phyloP scores from a whole-genome alignment of 2,888 invertebrate species.

The Nomada fucata region DNA sequence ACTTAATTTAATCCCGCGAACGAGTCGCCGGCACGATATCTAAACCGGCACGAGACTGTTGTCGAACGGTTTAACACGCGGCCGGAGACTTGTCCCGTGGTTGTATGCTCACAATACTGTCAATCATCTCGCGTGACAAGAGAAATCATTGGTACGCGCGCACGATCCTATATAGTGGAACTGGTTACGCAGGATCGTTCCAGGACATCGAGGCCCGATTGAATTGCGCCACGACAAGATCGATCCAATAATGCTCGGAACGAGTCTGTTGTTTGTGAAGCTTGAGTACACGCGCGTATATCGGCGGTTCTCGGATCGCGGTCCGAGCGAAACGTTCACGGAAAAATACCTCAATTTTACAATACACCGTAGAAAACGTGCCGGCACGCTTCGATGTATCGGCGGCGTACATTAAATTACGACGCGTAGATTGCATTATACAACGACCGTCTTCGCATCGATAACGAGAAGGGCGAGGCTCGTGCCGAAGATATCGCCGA shows the following conservation, averaged over 20 bases:
- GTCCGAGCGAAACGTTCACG: neutral
- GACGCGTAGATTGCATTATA: no score
- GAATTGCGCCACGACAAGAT: conserved; percentile 22
- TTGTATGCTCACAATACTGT: conserved; percentile 44
- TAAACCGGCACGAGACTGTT: conserved; percentile 28
- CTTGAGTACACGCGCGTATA: neutral
- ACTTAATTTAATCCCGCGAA: conserved; percentile 56
- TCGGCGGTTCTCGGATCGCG: conserved; percentile 26
- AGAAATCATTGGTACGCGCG: conserved; percentile 51
- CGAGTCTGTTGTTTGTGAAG: conserved; percentile 18
- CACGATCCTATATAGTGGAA: conserved; percentile 34
- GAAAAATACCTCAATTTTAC: no score
- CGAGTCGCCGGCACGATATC: conserved; percentile 31
- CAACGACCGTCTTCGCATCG: neutral
- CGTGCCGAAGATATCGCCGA: neutral
- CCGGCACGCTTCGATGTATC: no score
- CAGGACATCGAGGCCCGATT: conserved; percentile 38
- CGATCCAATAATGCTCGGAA: conserved; percentile 30
- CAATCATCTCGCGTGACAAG: conserved; percentile 51
- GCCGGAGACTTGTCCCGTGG: conserved; percentile 24
- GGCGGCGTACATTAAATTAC: no score
- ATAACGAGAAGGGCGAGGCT: neutral
- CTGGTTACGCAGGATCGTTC: conserved; percentile 53
- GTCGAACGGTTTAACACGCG: conserved; percentile 41
- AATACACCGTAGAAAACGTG: no score